Base-by-base conservation (phyloP, 2,113 vertebrate genomes). In the Corapipo altera region DNA sequence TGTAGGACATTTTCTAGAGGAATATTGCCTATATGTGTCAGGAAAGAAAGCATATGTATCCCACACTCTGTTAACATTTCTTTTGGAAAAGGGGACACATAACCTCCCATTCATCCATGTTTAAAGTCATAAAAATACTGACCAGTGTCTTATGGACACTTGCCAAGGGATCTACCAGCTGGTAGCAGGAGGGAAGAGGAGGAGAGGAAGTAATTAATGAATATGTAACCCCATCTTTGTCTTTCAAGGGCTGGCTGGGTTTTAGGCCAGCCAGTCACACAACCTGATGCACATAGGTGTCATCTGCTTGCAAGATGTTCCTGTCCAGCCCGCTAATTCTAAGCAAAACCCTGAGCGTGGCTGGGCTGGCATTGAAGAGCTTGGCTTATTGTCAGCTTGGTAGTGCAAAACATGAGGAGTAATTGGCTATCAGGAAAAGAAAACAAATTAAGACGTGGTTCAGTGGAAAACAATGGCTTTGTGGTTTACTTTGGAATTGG, bases 381-480 rank as follows among this genome's bases (percentile, higher is more conserved):
- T 71, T 91, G 71, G 35, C 21, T 92, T 69, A 16, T 82, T 90
- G 46, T 83, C 64, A 48, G 69, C 51, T 94, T 74, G 14, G 21
- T 62, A 73, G 43, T 30, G 33, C 69, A 91, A 97, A 93, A 90
- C 7, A 8, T 43, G 62, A 90, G 58, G 24, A 91, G 32, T 90
- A 88, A 88, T 93, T 92, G 2, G 30, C 83, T 88, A 64, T 86
- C 79, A 77, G 69, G 41, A 84, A 84, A 93, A 89, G 59, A 96
- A 95, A 93, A 92, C 79, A 86, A 81, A 94, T 94, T 77, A 86
- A 93, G 91, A 66, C 30, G 59, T 19, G 83, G 75, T 77, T 95
- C 72, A 86, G 65, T 86, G 59, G 61, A 94, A 91, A 77, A 93
- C 83, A 95, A 92, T 67, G 33, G 30, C 48, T 88, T 92, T 88